phyloP scores from a whole-genome alignment of 2,797 vertebrate genomes.

The Diplodus sargus region DNA sequence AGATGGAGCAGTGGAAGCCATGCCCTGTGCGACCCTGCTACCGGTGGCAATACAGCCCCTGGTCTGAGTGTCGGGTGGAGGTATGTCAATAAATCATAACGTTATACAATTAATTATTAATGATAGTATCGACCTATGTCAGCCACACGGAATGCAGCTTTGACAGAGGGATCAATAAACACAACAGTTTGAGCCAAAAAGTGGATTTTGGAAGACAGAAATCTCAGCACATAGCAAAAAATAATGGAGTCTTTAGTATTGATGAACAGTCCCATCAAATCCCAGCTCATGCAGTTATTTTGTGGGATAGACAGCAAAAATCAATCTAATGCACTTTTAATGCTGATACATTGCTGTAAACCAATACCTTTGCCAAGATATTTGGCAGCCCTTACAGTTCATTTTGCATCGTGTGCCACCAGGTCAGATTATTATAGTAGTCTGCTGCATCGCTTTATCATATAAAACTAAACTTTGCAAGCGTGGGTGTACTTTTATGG shows the following conservation, averaged over 20 bases:
- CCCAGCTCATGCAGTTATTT: conserved; percentile 46
- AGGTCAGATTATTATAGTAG: conserved; percentile 46
- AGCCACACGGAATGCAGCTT: conserved; percentile 33
- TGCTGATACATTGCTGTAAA: conserved; percentile 54
- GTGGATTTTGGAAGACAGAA: conserved; percentile 36
- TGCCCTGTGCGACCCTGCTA: conserved; percentile 97
- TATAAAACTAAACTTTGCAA: conserved; percentile 24
- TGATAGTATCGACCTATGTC: conserved; percentile 39
- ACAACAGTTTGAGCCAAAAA: conserved; percentile 41
- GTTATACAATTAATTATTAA: conserved; percentile 39
- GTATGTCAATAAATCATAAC: conserved; percentile 74
- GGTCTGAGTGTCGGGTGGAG: conserved; percentile 95
- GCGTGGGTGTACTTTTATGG: conserved; percentile 18
- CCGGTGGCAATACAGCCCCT: conserved; percentile 92
- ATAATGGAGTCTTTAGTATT: conserved; percentile 64
- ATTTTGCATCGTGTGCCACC: conserved; percentile 27
- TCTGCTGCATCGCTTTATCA: conserved; percentile 13
- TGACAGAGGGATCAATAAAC: conserved; percentile 57
- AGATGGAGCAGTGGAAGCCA: conserved; percentile 96
- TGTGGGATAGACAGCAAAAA: conserved; percentile 52
- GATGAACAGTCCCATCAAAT: conserved; percentile 66
- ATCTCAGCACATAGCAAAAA: conserved; percentile 37
- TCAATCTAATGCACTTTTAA: conserved; percentile 71
- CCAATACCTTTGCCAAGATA: conserved; percentile 31
- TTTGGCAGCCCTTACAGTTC: conserved; percentile 33